Base-by-base conservation (phyloP, 2,113 vertebrate genomes). In the Saccopteryx bilineata region DNA sequence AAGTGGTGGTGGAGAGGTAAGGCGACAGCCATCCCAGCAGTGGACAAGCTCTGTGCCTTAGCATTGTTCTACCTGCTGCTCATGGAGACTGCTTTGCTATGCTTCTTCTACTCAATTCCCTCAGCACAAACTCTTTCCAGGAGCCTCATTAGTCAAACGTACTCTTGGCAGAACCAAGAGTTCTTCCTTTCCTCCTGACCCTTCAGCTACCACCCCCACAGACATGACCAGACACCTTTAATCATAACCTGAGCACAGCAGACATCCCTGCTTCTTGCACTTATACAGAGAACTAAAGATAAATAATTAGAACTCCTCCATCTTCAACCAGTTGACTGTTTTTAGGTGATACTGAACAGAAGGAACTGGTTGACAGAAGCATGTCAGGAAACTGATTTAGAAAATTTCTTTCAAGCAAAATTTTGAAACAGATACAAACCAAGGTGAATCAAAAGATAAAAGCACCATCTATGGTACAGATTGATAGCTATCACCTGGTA, bases 281-380 rank as follows among this genome's bases (percentile, higher is more conserved):
- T 90, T 96, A 26, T 84, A 12, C 63, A 63, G 52, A 96, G 63
- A 79, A 18, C 78, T 85, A 1, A 93, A 83, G 69, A 96, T 23
- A 92, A 91, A 76, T 65, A 76, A 85, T 92, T 79, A 74, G 46
- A 93, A 68, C 14, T 72, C 92, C 71, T 93, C 19, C 31, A n/a
- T 58, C 71, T 78, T 15, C 15, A 69, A 76, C 17, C 28, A 31
- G 11, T 24, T 52, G 46, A 3, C 31, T 96, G 93, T 33, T 69
- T 76, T 28, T 85, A 88, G 68, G 31, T 52, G 28, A 93, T 78
- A 33, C 19, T 72, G 69, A 68, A 85, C 6, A 74, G 78, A 74
- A 83, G 23, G 84, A 74, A 78, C 24, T 82, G 46, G 74, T 28
- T 89, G 46, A 85, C 12, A 76, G 39, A 78, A 92, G 12, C 13